Percentiles rank a stretch among this genome's conserved stretches.
Evolutionary conservation across 2,888 invertebrate species (phyloP).

Genomic region (Diplolepis rosae): DNA sequence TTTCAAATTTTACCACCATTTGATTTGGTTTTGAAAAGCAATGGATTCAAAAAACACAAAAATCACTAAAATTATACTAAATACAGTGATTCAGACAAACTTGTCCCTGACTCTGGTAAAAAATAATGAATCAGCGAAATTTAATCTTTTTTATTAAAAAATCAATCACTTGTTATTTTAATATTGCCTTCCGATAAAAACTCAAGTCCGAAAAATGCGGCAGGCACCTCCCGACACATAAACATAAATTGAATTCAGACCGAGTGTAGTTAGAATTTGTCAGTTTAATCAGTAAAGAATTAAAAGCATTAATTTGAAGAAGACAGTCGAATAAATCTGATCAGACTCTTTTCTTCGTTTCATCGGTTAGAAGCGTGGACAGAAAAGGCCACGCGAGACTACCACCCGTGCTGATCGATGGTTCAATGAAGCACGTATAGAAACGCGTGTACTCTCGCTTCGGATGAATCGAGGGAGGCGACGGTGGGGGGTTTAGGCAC

Average conservation of each 20-base stretch:
- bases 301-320: background rate
- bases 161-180: too few species aligned
- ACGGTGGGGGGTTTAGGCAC: constrained; percentile 53
- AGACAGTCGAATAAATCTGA: constrained; percentile 18
- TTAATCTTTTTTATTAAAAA: too few species aligned
- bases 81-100: too few species aligned
- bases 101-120: too few species aligned
- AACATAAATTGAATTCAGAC: constrained; percentile 15
- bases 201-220: too few species aligned
- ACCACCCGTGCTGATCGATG: constrained; percentile 59
- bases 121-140: too few species aligned
- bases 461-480: constrained; percentile 36
- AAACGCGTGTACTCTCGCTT: constrained; percentile 62
- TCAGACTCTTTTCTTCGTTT: constrained; percentile 17
- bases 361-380: constrained; percentile 25
- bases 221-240: too few species aligned
- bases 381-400: constrained; percentile 29
- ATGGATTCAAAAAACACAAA: too few species aligned
- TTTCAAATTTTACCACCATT: too few species aligned
- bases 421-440: constrained; percentile 59
- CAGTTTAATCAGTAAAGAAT: background rate
- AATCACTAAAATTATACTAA: too few species aligned
- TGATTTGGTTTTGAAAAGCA: too few species aligned
- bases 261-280: background rate
- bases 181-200: too few species aligned